Evolutionary conservation across 2,113 vertebrate species (phyloP).

Genomic region (Coregonus clupeaformis): DNA sequence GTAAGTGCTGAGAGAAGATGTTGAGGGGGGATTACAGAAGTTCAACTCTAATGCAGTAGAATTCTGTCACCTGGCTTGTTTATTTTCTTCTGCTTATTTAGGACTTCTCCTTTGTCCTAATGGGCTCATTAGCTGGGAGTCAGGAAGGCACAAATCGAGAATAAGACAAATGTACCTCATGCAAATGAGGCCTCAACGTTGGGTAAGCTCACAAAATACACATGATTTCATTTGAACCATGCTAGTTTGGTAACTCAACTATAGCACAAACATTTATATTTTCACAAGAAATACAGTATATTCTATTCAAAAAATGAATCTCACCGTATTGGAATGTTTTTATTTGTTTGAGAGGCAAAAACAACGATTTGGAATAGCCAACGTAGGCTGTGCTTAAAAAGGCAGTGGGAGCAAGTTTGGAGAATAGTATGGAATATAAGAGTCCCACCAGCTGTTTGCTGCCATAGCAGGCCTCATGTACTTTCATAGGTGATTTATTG

Average conservation of each 20-base stretch:
- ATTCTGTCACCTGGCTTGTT: conserved; percentile 69
- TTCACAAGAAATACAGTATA: conserved; percentile 50
- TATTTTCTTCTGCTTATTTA: conserved; percentile 53
- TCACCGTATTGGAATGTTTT: conserved; percentile 46
- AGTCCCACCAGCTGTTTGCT: conserved; percentile 45
- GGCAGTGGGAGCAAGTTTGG: conserved; percentile 24
- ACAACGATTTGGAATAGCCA: neutral
- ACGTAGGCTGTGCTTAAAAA: neutral
- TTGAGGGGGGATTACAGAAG: too few relatives aligned
- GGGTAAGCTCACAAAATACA: conserved; percentile 41
- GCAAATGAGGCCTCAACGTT: conserved; percentile 62
- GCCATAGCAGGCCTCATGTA: conserved; percentile 14
- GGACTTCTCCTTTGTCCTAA: conserved; percentile 69
- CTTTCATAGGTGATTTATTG: conserved; percentile 52
- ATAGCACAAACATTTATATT: conserved; percentile 52
- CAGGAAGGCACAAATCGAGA: conserved; percentile 42
- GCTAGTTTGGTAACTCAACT: conserved; percentile 56
- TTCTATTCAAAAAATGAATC: conserved; percentile 44
- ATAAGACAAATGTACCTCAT: conserved; percentile 58
- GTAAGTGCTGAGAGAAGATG: too few relatives aligned
- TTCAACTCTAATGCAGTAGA: conserved; percentile 6
- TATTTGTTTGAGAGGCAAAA: neutral
- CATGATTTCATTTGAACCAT: conserved; percentile 66
- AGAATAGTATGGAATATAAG: conserved; percentile 31
- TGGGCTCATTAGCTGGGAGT: conserved; percentile 63